phyloP scores from a whole-genome alignment of 2,113 vertebrate genomes.

The Cathartes aura region DNA sequence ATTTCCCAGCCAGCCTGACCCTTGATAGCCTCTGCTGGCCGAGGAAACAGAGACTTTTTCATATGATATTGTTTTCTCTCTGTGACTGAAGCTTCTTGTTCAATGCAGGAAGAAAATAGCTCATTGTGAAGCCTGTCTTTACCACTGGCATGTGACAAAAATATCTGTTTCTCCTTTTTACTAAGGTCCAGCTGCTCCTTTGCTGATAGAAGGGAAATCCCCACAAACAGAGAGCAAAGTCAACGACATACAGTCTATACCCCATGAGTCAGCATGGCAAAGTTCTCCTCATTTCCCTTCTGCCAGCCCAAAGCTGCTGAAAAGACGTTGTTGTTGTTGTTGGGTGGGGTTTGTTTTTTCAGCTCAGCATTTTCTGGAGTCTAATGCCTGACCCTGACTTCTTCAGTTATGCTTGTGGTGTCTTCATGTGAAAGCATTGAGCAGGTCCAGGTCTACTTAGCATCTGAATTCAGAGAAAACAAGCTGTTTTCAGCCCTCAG shows the following conservation, averaged over 20 bases:
- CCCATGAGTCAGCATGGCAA: neutral
- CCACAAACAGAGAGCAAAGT: neutral
- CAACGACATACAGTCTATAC: neutral
- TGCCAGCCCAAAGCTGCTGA: neutral
- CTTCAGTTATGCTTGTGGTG: neutral
- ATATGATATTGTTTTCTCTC: neutral
- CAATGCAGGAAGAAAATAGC: neutral
- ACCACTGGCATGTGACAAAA: neutral
- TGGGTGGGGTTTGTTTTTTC: neutral
- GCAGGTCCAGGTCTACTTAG: neutral
- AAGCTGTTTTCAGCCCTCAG: neutral
- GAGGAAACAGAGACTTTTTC: neutral
- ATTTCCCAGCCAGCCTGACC: neutral
- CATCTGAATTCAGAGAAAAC: neutral
- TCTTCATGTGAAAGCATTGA: neutral
- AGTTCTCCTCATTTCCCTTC: neutral
- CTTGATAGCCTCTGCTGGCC: neutral
- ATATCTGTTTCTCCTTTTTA: neutral
- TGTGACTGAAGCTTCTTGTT: conserved; percentile 25
- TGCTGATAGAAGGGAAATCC: conserved; percentile 7
- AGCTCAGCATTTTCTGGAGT: neutral
- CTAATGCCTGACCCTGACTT: neutral
- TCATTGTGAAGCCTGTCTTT: conserved; percentile 16
- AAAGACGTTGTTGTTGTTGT: neutral
- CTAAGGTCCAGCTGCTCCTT: neutral